A percentile compares a stretch with the other conserved stretches of the same genome.
These are phyloP conservation scores for Heliconius congener DNA, from an alignment of 1,140 invertebrate genomes.

Conservation along the genomic window DNA sequence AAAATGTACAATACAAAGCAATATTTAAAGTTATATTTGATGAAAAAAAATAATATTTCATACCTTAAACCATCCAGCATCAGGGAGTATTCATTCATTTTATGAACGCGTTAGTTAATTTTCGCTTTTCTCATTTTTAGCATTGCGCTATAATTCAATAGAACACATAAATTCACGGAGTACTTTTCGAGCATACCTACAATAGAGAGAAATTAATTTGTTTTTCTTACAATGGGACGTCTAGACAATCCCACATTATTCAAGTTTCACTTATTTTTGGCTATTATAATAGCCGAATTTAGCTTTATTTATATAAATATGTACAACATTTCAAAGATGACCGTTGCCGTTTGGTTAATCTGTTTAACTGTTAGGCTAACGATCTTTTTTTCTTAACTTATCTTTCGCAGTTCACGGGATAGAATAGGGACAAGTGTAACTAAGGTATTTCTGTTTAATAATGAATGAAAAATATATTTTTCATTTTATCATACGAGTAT, in stretches of 20 bases:
- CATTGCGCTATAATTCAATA: constrained; percentile 67
- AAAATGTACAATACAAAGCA: constrained; percentile 14
- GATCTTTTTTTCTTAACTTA: neutral
- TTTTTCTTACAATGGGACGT: constrained; percentile 79
- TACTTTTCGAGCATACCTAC: constrained; percentile 68
- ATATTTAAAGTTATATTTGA: constrained; percentile 23
- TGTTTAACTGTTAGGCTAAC: neutral
- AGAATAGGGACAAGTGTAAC: too few species aligned
- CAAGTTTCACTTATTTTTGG: constrained; percentile 74
- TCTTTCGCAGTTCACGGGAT: too few species aligned
- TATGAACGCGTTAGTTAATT: constrained; percentile 61
- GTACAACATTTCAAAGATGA: constrained; percentile 59
- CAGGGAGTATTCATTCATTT: constrained; percentile 45
- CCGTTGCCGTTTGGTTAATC: neutral
- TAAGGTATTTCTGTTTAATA: too few species aligned
- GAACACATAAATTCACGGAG: constrained; percentile 70
- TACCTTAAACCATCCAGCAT: constrained; percentile 35
- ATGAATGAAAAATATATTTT: too few species aligned
- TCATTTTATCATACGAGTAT: too few species aligned
- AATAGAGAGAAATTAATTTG: constrained; percentile 77
- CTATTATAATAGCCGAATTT: constrained; percentile 69
- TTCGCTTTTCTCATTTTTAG: constrained; percentile 60
- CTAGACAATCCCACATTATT: constrained; percentile 79
- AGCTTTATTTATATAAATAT: constrained; percentile 56
- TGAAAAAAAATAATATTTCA: constrained; percentile 42